A percentile compares a stretch with the other conserved stretches of the same genome.
phyloP scores from a whole-genome alignment of 37 sponge, comb jelly and placozoan genomes.

The Chondrilla cf. caribensis region DNA sequence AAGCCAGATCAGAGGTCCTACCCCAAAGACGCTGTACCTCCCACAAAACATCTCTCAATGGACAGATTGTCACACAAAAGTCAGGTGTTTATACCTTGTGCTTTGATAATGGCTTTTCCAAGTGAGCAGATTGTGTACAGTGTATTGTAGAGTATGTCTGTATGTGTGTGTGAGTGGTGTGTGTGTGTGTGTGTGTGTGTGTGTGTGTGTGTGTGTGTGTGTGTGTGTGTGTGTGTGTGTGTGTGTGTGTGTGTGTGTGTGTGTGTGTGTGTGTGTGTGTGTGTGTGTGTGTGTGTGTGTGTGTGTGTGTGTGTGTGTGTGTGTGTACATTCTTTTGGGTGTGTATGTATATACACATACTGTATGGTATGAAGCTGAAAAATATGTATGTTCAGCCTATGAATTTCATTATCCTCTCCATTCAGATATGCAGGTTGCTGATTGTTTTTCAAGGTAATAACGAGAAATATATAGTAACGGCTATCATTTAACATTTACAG shows the following conservation, averaged over 20 bases:
- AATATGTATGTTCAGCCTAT: too few species aligned
- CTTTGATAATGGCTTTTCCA: constrained; percentile 79
- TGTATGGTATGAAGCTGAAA: too few species aligned
- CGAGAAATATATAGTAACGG: too few species aligned
- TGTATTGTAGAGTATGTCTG: not conserved
- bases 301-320: constrained; percentile 30
- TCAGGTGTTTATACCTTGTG: constrained; percentile 52
- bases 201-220: constrained; percentile 1
- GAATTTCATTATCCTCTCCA: too few species aligned
- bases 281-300: constrained; percentile 35
- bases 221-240: constrained; percentile 43
- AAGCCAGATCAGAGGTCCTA: constrained; percentile 51
- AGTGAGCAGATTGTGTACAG: constrained; percentile 43
- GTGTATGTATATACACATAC: not conserved
- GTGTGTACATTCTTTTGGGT: not conserved
- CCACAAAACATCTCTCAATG: constrained; percentile 65
- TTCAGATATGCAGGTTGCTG: too few species aligned
- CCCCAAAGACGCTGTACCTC: constrained; percentile 60
- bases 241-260: constrained; percentile 45
- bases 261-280: constrained; percentile 38
- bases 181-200: constrained; percentile 29
- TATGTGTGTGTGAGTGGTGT: not conserved
- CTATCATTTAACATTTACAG: too few species aligned
- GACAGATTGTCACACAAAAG: constrained; percentile 72
- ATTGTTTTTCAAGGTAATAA: too few species aligned